These are phyloP conservation scores for Atrichornis clamosus DNA, from an alignment of 2,113 vertebrate genomes.

Conservation along the genomic window DNA sequence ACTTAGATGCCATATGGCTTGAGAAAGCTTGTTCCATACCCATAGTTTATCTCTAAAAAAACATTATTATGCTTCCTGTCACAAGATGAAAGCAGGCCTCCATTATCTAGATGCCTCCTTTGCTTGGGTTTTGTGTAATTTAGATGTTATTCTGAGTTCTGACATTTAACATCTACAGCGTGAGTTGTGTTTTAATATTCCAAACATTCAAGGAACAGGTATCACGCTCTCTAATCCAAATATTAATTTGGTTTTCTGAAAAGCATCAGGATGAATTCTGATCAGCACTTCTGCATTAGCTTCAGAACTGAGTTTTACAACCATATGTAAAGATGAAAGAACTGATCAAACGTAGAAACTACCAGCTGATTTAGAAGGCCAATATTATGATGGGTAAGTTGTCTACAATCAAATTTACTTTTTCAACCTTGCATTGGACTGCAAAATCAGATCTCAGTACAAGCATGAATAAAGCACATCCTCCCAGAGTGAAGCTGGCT, in stretches of 20 bases:
- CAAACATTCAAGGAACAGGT: background rate
- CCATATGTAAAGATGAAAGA: background rate
- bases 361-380: background rate
- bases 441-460: background rate
- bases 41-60: background rate
- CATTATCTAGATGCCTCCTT: background rate
- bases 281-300: background rate
- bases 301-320: background rate
- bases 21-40: background rate
- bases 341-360: background rate
- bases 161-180: background rate
- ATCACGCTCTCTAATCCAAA: background rate
- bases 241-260: constrained; percentile 20
- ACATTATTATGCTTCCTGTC: background rate
- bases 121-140: background rate
- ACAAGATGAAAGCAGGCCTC: background rate
- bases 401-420: background rate
- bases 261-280: background rate
- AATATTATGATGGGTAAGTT: background rate
- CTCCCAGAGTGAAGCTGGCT: background rate
- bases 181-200: background rate
- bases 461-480: background rate
- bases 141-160: background rate
- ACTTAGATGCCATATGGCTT: background rate
- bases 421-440: background rate